Percentiles rank a stretch among this genome's conserved stretches.
Conservation (phyloP, 2,888 invertebrate species). For the Drosophila buzzatii region DNA sequence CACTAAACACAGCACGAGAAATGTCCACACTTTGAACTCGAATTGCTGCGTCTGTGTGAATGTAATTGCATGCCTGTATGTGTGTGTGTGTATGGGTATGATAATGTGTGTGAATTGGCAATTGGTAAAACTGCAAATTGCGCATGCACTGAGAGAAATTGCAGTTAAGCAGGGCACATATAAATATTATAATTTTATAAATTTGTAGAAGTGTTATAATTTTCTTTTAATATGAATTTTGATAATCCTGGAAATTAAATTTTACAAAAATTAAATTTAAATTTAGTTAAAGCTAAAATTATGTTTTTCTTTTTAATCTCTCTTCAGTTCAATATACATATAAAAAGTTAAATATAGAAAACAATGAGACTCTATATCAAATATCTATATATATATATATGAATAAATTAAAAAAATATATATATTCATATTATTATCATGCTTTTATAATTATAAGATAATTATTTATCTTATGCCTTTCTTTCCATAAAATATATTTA, state of each 20-base stretch:
- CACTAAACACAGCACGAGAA: conserved; percentile 57
- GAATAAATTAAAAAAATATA: too few relatives aligned
- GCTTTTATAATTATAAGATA: background rate
- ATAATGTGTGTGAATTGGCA: conserved; percentile 35
- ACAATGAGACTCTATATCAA: background rate
- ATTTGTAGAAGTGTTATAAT: too few relatives aligned
- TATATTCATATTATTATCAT: background rate
- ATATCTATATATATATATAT: background rate
- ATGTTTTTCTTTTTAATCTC: too few relatives aligned
- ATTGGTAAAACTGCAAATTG: conserved; percentile 63
- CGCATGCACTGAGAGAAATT: conserved; percentile 50
- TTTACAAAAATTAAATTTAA: too few relatives aligned
- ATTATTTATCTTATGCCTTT: background rate
- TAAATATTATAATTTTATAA: too few relatives aligned
- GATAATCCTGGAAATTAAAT: too few relatives aligned
- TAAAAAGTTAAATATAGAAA: background rate
- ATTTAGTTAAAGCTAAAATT: too few relatives aligned
- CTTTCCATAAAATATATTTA: background rate
- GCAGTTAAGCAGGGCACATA: background rate
- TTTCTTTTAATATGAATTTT: too few relatives aligned
- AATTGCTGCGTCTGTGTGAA: conserved; percentile 42
- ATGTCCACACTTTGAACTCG: conserved; percentile 70
- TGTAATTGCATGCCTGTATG: conserved; percentile 6
- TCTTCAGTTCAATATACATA: too few relatives aligned
- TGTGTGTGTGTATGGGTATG: conserved; percentile 17